phyloP scores from a whole-genome alignment of 2,888 invertebrate genomes.

The Cancer borealis region DNA sequence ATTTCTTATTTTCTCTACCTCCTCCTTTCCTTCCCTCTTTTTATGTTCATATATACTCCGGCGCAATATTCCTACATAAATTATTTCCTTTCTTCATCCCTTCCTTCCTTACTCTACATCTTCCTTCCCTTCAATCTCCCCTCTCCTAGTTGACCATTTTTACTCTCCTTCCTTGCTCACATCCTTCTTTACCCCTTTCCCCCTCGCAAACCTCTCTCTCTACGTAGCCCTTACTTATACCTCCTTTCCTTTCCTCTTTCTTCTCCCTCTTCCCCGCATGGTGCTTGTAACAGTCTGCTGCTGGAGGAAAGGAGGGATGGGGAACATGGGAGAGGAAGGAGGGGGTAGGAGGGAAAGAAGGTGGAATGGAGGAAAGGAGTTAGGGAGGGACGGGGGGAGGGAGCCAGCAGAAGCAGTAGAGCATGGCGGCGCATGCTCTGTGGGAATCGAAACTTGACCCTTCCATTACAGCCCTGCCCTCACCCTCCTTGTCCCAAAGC shows the following conservation, averaged over 20 bases:
- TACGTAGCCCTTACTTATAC: no score
- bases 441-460: slow-evolving; percentile 17
- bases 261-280: not conserved
- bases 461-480: not conserved
- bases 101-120: not conserved
- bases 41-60: not conserved
- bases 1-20: not conserved
- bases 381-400: not conserved
- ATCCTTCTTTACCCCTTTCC: not conserved
- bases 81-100: not conserved
- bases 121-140: not conserved
- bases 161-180: not conserved
- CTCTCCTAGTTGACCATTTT: not conserved
- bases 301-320: not conserved
- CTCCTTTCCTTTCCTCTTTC: not conserved
- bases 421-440: not conserved
- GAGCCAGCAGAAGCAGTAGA: not conserved
- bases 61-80: not conserved
- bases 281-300: slow-evolving; percentile 22
- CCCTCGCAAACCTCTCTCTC: not conserved
- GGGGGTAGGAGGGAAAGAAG: not conserved
- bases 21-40: not conserved
- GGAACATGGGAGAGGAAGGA: no score
- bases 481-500: not conserved
- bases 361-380: not conserved